phyloP scores from a whole-genome alignment of 1,140 invertebrate species.

The Drosophila parabipectinata region DNA sequence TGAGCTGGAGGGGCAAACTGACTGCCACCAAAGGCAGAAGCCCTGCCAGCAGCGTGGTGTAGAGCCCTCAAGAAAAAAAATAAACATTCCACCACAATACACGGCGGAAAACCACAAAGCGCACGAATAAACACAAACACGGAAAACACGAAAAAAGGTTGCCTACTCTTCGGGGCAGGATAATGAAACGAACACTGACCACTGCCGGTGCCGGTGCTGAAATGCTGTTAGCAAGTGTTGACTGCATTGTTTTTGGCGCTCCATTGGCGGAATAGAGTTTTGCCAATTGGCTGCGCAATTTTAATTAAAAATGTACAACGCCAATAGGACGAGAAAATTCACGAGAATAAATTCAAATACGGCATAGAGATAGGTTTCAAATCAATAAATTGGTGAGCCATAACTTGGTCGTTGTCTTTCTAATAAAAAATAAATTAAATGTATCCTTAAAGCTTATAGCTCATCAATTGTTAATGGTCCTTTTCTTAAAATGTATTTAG shows the following conservation, averaged over 20 bases:
- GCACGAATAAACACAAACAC: conserved; percentile 17
- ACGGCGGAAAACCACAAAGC: conserved; percentile 56
- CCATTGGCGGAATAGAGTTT: conserved; percentile 27
- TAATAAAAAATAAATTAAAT: not conserved
- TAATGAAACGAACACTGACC: conserved; percentile 47
- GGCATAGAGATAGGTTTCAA: conserved; percentile 1
- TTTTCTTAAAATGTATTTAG: not conserved
- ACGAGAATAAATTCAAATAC: not conserved
- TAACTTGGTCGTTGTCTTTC: conserved; percentile 6
- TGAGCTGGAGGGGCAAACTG: conserved; percentile 25
- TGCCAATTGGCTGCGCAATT: conserved; percentile 66
- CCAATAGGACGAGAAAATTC: not conserved
- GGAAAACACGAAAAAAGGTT: conserved; percentile 43
- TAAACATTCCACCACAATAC: conserved; percentile 7
- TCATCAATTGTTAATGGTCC: not conserved
- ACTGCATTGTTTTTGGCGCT: conserved; percentile 34
- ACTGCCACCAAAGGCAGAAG: not conserved
- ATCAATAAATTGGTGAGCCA: conserved; percentile 32
- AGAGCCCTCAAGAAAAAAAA: conserved; percentile 6
- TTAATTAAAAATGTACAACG: conserved; percentile 68
- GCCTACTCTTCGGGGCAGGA: conserved; percentile 42
- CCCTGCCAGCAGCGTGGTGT: not conserved
- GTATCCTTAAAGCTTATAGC: not conserved
- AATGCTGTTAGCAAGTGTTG: conserved; percentile 31
- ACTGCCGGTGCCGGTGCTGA: conserved; percentile 9